These are phyloP conservation scores for Charanyca ferruginea DNA, from an alignment of 2,888 invertebrate species.

Conservation along the genomic window DNA sequence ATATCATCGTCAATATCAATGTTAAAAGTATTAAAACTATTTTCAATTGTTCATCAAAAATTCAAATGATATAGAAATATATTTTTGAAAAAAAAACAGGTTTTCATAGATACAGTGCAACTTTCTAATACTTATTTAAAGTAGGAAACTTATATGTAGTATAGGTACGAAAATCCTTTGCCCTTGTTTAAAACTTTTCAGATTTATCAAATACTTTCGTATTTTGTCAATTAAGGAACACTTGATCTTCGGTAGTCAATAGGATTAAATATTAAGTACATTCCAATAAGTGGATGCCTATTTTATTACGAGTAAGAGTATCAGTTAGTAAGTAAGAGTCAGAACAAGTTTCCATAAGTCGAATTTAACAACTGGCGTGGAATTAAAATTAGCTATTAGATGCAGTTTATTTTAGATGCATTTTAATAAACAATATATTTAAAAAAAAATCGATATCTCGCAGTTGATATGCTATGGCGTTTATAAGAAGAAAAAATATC, in stretches of 20 bases:
- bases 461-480: not conserved
- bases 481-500: not conserved
- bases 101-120: not conserved
- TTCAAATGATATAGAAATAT: too few species aligned
- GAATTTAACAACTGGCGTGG: conserved; percentile 8
- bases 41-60: too few species aligned
- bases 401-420: too few species aligned
- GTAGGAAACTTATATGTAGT: not conserved
- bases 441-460: too few species aligned
- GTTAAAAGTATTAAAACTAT: too few species aligned
- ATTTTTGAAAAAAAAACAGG: too few species aligned
- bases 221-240: not conserved
- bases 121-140: conserved; percentile 5
- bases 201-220: not conserved
- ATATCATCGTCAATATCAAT: conserved; percentile 25
- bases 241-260: not conserved
- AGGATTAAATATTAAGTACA: conserved; percentile 4
- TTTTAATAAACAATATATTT: too few species aligned
- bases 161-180: not conserved
- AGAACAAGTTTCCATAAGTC: conserved; percentile 7
- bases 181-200: conserved; percentile 3
- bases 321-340: not conserved
- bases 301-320: not conserved
- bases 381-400: too few species aligned
- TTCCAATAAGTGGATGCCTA: not conserved